Base-by-base conservation (phyloP, 2,888 invertebrate genomes). In the Altica lythri region DNA sequence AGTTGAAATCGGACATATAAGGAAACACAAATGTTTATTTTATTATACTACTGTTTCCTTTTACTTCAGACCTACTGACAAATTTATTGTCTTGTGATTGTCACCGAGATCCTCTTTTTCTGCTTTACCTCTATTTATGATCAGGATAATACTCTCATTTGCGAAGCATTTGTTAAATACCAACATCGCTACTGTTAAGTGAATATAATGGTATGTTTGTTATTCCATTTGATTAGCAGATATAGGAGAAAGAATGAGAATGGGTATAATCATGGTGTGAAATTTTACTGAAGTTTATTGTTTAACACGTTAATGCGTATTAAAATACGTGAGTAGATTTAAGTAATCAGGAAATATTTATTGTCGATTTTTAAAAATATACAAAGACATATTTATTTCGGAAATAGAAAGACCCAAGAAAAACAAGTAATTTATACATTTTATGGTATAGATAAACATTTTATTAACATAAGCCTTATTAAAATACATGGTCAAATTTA, bases 41-140 rank as follows among this genome's bases (percentile, higher is more conserved):
- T n/a, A n/a, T n/a, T n/a, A n/a, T 13, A 19, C 18, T 32, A 42
- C 32, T 30, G 49, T 42, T 42, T 22, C 49, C 19, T 52, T 45
- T 25, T 30, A 14, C 17, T 25, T n/a, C 14, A 13, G n/a, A 18
- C 29, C 14, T 10, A 29, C 9, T 42, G 45, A 57, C 42, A 45
- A 49, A 48, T 57, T 51, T 54, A 47, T 57, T 37, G 32, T 51
- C 38, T 13, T 6, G 35, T 51, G 48, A 54, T 54, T 54, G 51
- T 51, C 54, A 48, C 48, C 35, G 25, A 43, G 54, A 47, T 43
- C 43, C 47, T 51, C 53, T 57, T 51, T 50, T 54, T 50, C 44
- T 45, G 51, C 35, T 46, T 37, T 44, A 54, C 30, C 51, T 35
- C 48, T 58, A 32, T 44, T 57, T 57, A 49, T 50, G 49, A 29